phyloP scores from a whole-genome alignment of 2,888 invertebrate species.

The Synergus gifuensis region DNA sequence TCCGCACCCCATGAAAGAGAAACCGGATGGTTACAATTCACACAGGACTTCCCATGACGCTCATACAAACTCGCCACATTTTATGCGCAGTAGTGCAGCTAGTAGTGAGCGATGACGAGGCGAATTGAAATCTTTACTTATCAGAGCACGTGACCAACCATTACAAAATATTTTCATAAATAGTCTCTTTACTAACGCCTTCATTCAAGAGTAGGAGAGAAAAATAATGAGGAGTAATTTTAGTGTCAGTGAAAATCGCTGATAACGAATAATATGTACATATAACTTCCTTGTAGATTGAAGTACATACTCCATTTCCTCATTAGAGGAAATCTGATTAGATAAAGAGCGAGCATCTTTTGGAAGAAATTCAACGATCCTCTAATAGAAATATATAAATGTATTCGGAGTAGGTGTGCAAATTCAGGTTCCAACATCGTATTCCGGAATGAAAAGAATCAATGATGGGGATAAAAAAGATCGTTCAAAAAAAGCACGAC shows the following conservation, averaged over 20 bases:
- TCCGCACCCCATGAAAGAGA: constrained; percentile 61
- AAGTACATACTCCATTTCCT: neutral
- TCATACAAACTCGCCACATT: constrained; percentile 44
- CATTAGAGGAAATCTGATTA: neutral
- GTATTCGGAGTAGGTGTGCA: neutral
- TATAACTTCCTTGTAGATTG: too few relatives aligned
- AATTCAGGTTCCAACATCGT: constrained; percentile 11
- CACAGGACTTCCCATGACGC: constrained; percentile 66
- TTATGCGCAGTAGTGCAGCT: constrained; percentile 46
- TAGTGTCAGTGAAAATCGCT: too few relatives aligned
- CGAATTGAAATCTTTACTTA: constrained; percentile 29
- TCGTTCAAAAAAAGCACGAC: constrained; percentile 29
- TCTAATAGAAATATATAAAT: neutral
- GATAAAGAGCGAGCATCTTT: neutral
- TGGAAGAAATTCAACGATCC: neutral
- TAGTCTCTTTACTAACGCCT: neutral
- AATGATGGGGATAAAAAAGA: constrained; percentile 33
- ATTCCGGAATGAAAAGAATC: constrained; percentile 25
- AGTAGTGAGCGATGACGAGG: constrained; percentile 15
- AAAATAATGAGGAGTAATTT: neutral
- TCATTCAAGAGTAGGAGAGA: neutral
- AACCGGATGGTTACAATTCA: constrained; percentile 67
- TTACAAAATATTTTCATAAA: neutral
- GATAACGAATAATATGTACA: too few relatives aligned
- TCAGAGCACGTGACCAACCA: neutral